Base-by-base conservation (phyloP, 2,113 vertebrate genomes). In the Myrmecobius fasciatus region DNA sequence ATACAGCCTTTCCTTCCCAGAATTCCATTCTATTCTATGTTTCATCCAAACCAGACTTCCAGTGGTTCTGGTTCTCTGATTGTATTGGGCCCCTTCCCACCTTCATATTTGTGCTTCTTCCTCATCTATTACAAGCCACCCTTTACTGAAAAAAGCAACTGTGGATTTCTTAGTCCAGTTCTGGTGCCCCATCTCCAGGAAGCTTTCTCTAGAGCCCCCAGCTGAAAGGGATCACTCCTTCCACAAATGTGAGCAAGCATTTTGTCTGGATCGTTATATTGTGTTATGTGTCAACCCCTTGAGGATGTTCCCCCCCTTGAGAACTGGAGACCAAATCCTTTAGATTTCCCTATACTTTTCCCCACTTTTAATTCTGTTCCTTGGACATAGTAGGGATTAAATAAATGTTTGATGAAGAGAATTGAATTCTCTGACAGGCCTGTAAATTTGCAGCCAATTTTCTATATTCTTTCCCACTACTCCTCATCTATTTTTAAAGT, bases 401-500 rank as follows among this genome's bases (percentile, higher is more conserved):
- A 83, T 83, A 83, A 83, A 91, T 93, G 93, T 53, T 91, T 90
- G 52, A 9, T 56, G 92, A 47, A 17, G 49, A 53, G 52, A 95
- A 83, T 91, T 89, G 67, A 83, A 25, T 91, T 93, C 47, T 31
- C 0, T 52, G 88, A 91, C 67, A 93, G 56, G 92, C 3, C 3
- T 92, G 25, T 17, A n/a, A 83, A 95, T 93, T 94, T 93, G 2
- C 1, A 91, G 7, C 51, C 52, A 20, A 93, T 89, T 95, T 90
- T 31, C 93, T 93, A 94, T 49, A 43, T 17, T 75, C 56, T 91
- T 83, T 96, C 91, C 1, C 92, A 53, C 3, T 93, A 90, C 2
- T 67, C 25, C 92, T 92, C n/a, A 92, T 83, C 31, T 92, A 89
- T 92, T 88, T 94, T 54, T 53, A 89, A 93, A 67, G 11, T 89